A percentile compares a stretch with the other conserved stretches of the same genome.
Conservation (phyloP, 2,888 invertebrate species). For the Diloba caeruleocephala region DNA sequence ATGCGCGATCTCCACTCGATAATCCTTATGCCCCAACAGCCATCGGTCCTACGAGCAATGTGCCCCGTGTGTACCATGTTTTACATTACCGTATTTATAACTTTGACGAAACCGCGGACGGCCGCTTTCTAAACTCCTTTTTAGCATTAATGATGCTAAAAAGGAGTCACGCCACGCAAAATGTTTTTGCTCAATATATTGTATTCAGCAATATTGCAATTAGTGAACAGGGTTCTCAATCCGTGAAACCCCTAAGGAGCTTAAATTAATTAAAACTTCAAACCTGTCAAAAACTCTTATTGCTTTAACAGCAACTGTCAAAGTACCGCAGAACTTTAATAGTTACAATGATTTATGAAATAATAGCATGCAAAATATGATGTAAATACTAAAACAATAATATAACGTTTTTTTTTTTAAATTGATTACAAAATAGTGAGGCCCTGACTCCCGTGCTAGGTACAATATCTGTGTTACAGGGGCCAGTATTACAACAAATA, state of each 20-base stretch:
- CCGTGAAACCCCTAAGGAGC: conserved; percentile 11
- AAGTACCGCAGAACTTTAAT: conserved; percentile 21
- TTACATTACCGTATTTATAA: conserved; percentile 6
- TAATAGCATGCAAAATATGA: neutral
- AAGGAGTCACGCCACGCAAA: too few species aligned
- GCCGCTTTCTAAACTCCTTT: conserved; percentile 9
- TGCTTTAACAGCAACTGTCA: conserved; percentile 19
- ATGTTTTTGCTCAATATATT: conserved; percentile 24
- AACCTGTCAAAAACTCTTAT: conserved; percentile 22
- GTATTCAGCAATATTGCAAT: conserved; percentile 15
- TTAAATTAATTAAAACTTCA: conserved; percentile 27
- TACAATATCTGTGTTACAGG: too few species aligned
- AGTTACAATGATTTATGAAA: conserved; percentile 3
- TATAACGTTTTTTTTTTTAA: too few species aligned
- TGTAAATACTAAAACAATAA: too few species aligned
- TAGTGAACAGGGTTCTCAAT: conserved; percentile 19
- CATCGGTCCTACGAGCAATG: too few species aligned
- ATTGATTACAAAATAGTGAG: too few species aligned
- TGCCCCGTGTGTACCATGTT: too few species aligned
- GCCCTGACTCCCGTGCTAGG: too few species aligned
- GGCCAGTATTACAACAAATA: too few species aligned
- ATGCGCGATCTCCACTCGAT: too few species aligned
- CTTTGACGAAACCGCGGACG: neutral
- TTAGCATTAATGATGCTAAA: too few species aligned
- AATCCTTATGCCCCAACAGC: too few species aligned